phyloP scores from a whole-genome alignment of 1,140 invertebrate species.

The Brachionus rubens region DNA sequence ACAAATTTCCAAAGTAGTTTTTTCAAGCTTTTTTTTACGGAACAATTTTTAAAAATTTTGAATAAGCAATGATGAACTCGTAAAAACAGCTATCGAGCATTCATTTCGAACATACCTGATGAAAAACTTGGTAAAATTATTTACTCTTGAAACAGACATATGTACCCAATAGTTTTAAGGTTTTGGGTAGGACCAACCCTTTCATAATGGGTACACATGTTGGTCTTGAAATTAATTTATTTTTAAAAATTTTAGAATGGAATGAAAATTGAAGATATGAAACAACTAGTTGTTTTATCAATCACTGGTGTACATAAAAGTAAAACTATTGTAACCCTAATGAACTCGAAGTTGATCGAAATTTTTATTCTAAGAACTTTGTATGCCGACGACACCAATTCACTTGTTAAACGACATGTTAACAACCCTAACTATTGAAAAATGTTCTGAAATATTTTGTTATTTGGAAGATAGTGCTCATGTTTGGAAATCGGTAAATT shows the following conservation, averaged over 20 bases:
- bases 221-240: too few species aligned
- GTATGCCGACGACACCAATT: conserved; percentile 33
- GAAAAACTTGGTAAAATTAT: background rate
- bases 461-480: conserved; percentile 18
- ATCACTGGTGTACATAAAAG: conserved; percentile 17
- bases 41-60: background rate
- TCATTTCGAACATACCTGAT: conserved; percentile 27
- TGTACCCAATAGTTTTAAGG: too few species aligned
- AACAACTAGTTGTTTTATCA: conserved; percentile 12
- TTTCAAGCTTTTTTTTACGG: background rate
- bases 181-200: too few species aligned
- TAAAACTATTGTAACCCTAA: background rate
- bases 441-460: conserved; percentile 32
- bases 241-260: background rate
- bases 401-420: conserved; percentile 35
- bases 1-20: background rate
- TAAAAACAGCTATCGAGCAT: conserved; percentile 38
- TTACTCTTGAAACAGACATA: background rate
- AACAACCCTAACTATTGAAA: conserved; percentile 31
- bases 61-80: background rate
- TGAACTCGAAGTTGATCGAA: background rate
- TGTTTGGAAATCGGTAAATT: conserved; percentile 40
- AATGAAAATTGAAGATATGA: background rate
- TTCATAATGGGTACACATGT: too few species aligned
- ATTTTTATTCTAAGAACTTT: conserved; percentile 1